phyloP scores from a whole-genome alignment of 2,113 vertebrate species.

The Sinosuthora webbiana region DNA sequence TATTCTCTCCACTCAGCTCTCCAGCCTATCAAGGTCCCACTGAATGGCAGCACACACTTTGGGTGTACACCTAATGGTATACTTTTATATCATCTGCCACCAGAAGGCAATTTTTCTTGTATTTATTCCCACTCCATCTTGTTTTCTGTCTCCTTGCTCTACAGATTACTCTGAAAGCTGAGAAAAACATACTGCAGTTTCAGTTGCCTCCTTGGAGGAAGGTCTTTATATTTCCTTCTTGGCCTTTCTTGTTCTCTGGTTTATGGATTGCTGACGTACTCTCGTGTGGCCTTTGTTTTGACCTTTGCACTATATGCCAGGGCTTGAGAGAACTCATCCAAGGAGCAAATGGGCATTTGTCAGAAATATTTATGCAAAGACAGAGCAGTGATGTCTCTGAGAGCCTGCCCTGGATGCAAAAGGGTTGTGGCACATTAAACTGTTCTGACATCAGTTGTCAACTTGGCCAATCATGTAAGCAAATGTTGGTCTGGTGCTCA shows the following conservation, averaged over 20 bases:
- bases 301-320: not conserved
- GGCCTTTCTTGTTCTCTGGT: not conserved
- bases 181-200: not conserved
- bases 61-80: not conserved
- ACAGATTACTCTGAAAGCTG: not conserved
- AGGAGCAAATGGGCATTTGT: slow-evolving; percentile 22
- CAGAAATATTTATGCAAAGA: not conserved
- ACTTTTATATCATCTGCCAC: not conserved
- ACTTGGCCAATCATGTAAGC: not conserved
- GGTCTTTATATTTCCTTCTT: not conserved
- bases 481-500: not conserved
- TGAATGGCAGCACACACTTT: not conserved
- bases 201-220: not conserved
- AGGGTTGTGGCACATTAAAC: not conserved
- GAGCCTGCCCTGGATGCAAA: not conserved
- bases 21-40: not conserved
- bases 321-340: not conserved
- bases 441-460: not conserved
- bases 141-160: not conserved
- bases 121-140: not conserved
- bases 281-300: not conserved
- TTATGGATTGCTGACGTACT: not conserved
- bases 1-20: not conserved
- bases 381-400: not conserved
- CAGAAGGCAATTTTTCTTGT: not conserved